phyloP scores from a whole-genome alignment of 2,797 vertebrate species.

The Hoplostethus atlanticus region DNA sequence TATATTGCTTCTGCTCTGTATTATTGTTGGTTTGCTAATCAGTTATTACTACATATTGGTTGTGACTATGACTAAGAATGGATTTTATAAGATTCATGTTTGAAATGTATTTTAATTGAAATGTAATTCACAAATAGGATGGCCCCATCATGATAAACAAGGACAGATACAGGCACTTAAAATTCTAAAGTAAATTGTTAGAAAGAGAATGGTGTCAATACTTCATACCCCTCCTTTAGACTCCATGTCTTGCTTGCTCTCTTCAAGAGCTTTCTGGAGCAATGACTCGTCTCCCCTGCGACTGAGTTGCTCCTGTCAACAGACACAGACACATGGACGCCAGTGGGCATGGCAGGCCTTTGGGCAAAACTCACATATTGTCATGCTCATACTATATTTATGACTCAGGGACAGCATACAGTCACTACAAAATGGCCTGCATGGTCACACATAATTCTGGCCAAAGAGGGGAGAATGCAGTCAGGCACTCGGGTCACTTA shows the following conservation, averaged over 20 bases:
- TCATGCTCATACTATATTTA: constrained; percentile 53
- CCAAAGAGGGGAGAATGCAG: constrained; percentile 42
- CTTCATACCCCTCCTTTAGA: constrained; percentile 84
- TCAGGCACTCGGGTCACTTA: constrained; percentile 41
- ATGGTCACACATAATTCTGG: constrained; percentile 27
- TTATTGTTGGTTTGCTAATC: not conserved
- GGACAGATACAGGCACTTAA: not conserved
- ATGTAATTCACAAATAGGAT: not conserved
- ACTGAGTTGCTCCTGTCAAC: constrained; percentile 84
- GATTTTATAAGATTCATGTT: not conserved
- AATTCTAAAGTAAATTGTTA: not conserved
- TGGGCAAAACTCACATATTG: constrained; percentile 61
- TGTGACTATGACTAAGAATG: not conserved
- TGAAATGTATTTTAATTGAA: not conserved
- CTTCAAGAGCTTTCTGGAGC: constrained; percentile 85
- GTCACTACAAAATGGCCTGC: constrained; percentile 37
- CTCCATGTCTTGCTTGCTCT: constrained; percentile 86
- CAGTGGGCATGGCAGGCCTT: constrained; percentile 46
- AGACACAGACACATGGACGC: constrained; percentile 64
- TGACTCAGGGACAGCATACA: constrained; percentile 30
- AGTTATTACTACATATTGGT: not conserved
- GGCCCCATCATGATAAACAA: not conserved
- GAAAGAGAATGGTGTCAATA: constrained; percentile 20
- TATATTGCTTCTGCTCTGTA: not conserved
- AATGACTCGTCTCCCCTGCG: constrained; percentile 85